These are phyloP conservation scores for Brachyopa scutellaris DNA, from an alignment of 2,888 invertebrate species.

Conservation along the genomic window DNA sequence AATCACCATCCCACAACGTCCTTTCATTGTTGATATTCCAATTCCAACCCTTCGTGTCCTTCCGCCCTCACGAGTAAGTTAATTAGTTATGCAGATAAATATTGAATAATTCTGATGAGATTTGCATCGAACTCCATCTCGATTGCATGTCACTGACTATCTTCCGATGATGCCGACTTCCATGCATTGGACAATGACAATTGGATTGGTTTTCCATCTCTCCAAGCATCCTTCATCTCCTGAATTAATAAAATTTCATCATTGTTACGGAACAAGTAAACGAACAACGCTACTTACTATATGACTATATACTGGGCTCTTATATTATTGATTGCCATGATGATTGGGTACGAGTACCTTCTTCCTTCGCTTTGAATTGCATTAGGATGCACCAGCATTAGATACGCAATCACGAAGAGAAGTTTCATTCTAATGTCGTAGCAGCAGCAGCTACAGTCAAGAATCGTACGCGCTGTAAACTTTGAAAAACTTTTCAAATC, in stretches of 20 bases:
- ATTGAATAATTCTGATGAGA: constrained; percentile 20
- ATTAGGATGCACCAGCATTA: background rate
- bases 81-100: constrained; percentile 33
- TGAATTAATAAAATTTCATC: constrained; percentile 58
- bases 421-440: constrained; percentile 37
- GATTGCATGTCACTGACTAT: background rate
- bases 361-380: background rate
- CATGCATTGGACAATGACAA: constrained; percentile 11
- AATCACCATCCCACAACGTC: too few species aligned
- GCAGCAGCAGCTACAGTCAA: background rate
- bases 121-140: constrained; percentile 10
- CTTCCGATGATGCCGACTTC: background rate
- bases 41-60: too few species aligned
- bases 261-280: constrained; percentile 51
- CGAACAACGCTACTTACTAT: constrained; percentile 24
- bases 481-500: constrained; percentile 43
- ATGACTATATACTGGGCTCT: too few species aligned
- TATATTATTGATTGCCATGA: constrained; percentile 30
- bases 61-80: too few species aligned
- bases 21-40: too few species aligned
- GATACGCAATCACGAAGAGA: constrained; percentile 12
- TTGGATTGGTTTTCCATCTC: background rate
- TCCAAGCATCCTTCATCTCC: constrained; percentile 14
- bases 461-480: constrained; percentile 2
- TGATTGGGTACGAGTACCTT: too few species aligned